phyloP scores from a whole-genome alignment of 2,113 vertebrate species.

The Cyprinodon tularosa region DNA sequence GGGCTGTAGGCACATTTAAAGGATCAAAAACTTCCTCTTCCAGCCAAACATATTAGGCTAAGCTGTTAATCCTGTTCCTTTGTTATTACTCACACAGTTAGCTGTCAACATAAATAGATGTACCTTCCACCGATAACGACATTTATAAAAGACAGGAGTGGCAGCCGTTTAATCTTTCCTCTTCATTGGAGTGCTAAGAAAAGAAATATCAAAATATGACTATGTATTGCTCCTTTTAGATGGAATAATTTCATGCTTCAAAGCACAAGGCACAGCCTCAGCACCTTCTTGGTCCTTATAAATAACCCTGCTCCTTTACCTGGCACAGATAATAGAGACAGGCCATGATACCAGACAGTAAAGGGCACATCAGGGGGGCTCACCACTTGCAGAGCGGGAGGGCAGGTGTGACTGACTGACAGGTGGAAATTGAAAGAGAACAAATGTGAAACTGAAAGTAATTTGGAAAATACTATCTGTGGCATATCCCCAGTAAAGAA shows the following conservation, averaged over 20 bases:
- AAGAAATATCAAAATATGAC: conserved; percentile 1
- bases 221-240: not conserved
- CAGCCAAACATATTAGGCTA: not conserved
- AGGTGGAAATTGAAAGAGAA: conserved; percentile 19
- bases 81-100: not conserved
- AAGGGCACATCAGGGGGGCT: not conserved
- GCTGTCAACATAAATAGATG: not conserved
- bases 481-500: not conserved
- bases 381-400: conserved; percentile 8
- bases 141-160: not conserved
- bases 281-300: not conserved
- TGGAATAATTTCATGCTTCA: not conserved
- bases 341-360: conserved; percentile 13
- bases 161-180: not conserved
- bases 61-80: not conserved
- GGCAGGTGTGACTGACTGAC: conserved; percentile 2
- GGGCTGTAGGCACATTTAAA: not conserved
- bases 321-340: conserved; percentile 23
- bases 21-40: not conserved
- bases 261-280: not conserved
- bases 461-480: conserved; percentile 31
- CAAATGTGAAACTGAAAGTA: conserved; percentile 34
- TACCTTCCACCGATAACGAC: not conserved
- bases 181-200: not conserved
- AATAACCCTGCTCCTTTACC: not conserved